Evolutionary conservation across 2,113 vertebrate species (phyloP).

Genomic region (Myrmecophaga tridactyla): DNA sequence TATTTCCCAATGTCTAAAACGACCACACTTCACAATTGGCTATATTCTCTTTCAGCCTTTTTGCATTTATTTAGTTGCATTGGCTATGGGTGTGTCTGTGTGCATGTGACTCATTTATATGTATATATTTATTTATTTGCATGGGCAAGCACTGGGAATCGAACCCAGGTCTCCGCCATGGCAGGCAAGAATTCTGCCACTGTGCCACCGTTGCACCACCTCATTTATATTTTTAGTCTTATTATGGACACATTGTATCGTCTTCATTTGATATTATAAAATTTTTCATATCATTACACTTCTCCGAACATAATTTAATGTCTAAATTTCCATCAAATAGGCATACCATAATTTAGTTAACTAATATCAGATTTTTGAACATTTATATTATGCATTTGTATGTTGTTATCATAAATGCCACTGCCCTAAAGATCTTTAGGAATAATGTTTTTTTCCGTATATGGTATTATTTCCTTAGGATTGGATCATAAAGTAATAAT

Average conservation of each 20-base stretch:
- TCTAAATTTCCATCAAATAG: constrained; percentile 15
- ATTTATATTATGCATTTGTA: neutral
- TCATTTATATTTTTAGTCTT: too few species aligned
- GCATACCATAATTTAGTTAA: constrained; percentile 1
- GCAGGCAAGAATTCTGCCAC: too few species aligned
- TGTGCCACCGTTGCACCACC: too few species aligned
- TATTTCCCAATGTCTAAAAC: neutral
- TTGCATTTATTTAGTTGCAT: neutral
- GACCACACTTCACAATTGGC: neutral
- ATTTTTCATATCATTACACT: constrained; percentile 9
- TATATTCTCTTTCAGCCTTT: constrained; percentile 5
- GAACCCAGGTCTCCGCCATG: too few species aligned
- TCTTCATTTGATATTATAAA: constrained; percentile 15
- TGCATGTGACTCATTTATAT: neutral
- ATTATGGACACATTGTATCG: neutral
- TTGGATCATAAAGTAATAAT: constrained; percentile 23
- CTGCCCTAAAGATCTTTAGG: neutral
- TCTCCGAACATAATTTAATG: constrained; percentile 27
- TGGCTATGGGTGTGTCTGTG: neutral
- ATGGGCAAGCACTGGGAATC: too few species aligned
- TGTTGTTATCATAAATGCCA: constrained; percentile 19
- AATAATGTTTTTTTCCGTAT: constrained; percentile 38
- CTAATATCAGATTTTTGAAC: neutral
- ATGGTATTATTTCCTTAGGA: constrained; percentile 21
- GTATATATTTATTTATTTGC: too few species aligned